Base-by-base conservation (phyloP, 2,797 vertebrate species). In the Anabacerthia variegaticeps region DNA sequence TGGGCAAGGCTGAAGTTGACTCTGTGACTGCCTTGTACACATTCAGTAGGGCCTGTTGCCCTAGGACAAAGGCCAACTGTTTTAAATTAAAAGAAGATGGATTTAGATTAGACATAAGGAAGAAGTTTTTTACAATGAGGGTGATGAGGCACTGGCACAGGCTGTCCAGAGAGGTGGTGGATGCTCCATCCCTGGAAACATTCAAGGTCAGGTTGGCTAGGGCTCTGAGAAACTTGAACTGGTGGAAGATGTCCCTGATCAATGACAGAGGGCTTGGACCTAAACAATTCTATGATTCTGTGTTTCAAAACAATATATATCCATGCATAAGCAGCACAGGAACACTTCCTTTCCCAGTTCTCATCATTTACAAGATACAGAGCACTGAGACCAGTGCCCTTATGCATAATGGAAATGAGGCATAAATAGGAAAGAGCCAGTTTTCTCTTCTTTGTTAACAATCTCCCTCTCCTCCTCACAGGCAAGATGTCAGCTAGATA, bases 371-470 rank as follows among this genome's bases (percentile, higher is more conserved):
- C 4, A 6, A 86, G 48, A 18, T 36, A 58, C 30, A 81, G 18
- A 89, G n/a, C 55, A 34, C 44, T 23, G 37, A 83, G 14, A 85
- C 39, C 3, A 6, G 13, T 55, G 49, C 56, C 58, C 32, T 87
- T 67, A 84, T 71, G 68, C 56, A 69, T 54, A 71, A 83, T 54
- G 41, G 85, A 88, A 43, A 58, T 30, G 63, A 92, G 48, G 30
- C 46, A 84, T 37, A 89, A 93, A 84, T 36, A 84, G 43, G 51
- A 81, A 90, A 89, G 59, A 79, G 41, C 9, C 10, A 1, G 10
- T 69, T 89, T 86, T 85, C 61, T 68, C 74, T 3, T 76, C 73
- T 96, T 78, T 84, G 49, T 88, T 88, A 95, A 72, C 55, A 75
- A 27, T 19, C 72, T 93, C 21, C 39, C 12, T 67, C 62, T 63